phyloP scores from a whole-genome alignment of 2,888 invertebrate species.

The Pollenia griseotomentosa region DNA sequence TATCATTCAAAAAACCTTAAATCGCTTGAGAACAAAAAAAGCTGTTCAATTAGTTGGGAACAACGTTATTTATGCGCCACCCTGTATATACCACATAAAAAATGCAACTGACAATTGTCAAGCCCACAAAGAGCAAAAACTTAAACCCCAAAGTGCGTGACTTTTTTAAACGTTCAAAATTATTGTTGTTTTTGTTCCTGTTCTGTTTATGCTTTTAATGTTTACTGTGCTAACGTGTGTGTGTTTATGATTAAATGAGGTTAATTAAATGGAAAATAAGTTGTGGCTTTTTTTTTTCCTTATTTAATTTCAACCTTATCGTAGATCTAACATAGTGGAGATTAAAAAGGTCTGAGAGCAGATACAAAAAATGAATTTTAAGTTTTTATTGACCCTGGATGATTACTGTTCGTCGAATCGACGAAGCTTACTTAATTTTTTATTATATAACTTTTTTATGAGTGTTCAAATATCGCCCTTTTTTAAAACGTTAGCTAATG shows the following conservation, averaged over 20 bases:
- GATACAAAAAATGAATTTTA: slow-evolving; percentile 16
- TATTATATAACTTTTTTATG: too few species aligned
- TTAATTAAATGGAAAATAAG: slow-evolving; percentile 74
- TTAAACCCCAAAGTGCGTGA: slow-evolving; percentile 65
- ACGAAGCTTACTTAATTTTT: too few species aligned
- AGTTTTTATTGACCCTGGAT: background rate
- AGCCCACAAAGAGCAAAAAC: slow-evolving; percentile 52
- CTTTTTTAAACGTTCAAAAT: slow-evolving; percentile 52
- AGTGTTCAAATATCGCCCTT: too few species aligned
- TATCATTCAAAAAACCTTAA: too few species aligned
- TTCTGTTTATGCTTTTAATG: slow-evolving; percentile 14
- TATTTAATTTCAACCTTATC: slow-evolving; percentile 30
- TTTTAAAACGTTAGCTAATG: too few species aligned
- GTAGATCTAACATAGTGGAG: background rate
- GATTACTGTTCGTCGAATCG: too few species aligned
- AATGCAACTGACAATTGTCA: slow-evolving; percentile 72
- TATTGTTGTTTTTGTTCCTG: slow-evolving; percentile 32
- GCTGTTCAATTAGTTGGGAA: too few species aligned
- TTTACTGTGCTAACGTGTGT: background rate
- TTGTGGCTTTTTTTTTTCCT: slow-evolving; percentile 52
- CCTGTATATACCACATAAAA: background rate
- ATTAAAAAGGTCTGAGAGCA: background rate
- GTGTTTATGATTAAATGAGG: slow-evolving; percentile 61
- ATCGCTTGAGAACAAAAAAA: too few species aligned
- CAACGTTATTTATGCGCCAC: too few species aligned